These are phyloP conservation scores for Eilema sororculum DNA, from an alignment of 2,888 invertebrate species.

Conservation along the genomic window DNA sequence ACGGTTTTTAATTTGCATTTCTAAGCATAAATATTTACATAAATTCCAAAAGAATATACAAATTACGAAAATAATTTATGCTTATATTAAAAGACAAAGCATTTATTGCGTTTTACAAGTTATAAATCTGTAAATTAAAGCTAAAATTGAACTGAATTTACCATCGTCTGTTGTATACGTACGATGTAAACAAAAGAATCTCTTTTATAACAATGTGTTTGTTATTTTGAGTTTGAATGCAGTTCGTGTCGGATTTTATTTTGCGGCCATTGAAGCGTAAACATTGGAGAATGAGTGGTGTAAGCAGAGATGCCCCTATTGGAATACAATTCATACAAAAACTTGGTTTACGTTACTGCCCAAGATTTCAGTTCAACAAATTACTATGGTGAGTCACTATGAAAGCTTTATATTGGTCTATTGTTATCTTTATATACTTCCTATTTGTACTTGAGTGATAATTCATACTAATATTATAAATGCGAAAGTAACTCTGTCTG, in stretches of 20 bases:
- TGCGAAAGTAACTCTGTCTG: too few species aligned
- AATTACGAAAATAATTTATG: background rate
- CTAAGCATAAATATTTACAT: slow-evolving; percentile 18
- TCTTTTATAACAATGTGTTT: slow-evolving; percentile 60
- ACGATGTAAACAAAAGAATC: slow-evolving; percentile 65
- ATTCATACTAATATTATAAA: too few species aligned
- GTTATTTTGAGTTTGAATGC: slow-evolving; percentile 58
- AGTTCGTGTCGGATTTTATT: slow-evolving; percentile 44
- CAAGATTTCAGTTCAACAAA: slow-evolving; percentile 88
- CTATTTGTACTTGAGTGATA: background rate
- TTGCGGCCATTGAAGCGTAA: slow-evolving; percentile 55
- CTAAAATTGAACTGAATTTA: slow-evolving; percentile 24
- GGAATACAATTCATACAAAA: slow-evolving; percentile 88
- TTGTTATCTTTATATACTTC: background rate
- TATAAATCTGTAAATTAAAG: slow-evolving; percentile 28
- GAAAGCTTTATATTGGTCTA: slow-evolving; percentile 9
- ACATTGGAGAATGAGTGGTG: slow-evolving; percentile 83
- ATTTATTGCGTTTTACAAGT: slow-evolving; percentile 1
- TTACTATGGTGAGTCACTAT: slow-evolving; percentile 87
- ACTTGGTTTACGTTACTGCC: slow-evolving; percentile 85
- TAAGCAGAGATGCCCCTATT: slow-evolving; percentile 87
- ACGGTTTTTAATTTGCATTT: slow-evolving; percentile 32
- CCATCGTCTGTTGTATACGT: slow-evolving; percentile 38
- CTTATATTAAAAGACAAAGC: slow-evolving; percentile 5
- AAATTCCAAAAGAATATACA: background rate